A percentile compares a stretch with the other conserved stretches of the same genome.
Evolutionary conservation across 2,113 vertebrate genomes (phyloP).

Genomic region (Syngnathoides biaculeatus): DNA sequence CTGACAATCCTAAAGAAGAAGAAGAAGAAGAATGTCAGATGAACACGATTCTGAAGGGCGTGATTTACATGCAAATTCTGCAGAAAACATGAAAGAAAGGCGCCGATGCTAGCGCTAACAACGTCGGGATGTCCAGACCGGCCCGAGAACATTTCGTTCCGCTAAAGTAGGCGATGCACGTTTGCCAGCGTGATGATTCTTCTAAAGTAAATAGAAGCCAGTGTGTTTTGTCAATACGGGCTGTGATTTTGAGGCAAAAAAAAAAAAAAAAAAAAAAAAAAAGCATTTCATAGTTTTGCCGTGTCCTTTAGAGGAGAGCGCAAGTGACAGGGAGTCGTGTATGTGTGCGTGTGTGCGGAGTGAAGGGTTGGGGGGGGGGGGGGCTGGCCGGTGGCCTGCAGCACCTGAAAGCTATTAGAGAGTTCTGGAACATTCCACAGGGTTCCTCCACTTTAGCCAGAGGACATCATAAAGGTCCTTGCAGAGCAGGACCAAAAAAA

Average conservation of each 20-base stretch:
- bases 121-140: background rate
- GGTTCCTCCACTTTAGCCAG: conserved; percentile 72
- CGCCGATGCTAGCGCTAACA: background rate
- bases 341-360: background rate
- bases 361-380: conserved; percentile 15
- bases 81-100: no score
- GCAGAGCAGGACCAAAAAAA: conserved; percentile 42
- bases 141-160: background rate
- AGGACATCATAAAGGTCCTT: conserved; percentile 76
- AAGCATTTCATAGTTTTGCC: conserved; percentile 19
- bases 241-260: background rate
- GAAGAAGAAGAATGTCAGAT: no score
- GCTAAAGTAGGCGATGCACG: background rate
- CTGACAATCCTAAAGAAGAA: no score
- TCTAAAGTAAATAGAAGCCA: background rate
- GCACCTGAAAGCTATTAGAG: conserved; percentile 80
- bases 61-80: no score
- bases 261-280: background rate
- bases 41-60: no score
- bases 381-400: conserved; percentile 67
- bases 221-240: background rate
- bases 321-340: conserved; percentile 51
- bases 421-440: conserved; percentile 77
- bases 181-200: background rate
- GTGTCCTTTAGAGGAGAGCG: conserved; percentile 50